A percentile compares a stretch with the other conserved stretches of the same genome.
phyloP scores from a whole-genome alignment of 2,888 invertebrate genomes.

The Harmothoe impar region DNA sequence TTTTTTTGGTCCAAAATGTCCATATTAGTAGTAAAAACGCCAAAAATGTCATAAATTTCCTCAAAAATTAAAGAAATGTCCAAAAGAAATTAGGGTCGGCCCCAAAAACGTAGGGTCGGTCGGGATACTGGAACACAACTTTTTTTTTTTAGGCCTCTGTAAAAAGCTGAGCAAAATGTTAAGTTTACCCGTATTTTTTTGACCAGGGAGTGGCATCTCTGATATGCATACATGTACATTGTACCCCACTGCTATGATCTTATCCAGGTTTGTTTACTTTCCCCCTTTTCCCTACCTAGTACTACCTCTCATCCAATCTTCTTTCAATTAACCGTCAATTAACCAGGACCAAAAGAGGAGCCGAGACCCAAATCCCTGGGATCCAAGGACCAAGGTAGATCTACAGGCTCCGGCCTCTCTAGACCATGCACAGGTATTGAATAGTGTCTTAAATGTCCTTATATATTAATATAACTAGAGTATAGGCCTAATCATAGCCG shows the following conservation, averaged over 20 bases:
- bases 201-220: too few relatives aligned
- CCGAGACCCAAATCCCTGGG: neutral
- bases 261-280: neutral
- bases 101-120: too few relatives aligned
- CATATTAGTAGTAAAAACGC: too few relatives aligned
- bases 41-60: too few relatives aligned
- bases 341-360: neutral
- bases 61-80: too few relatives aligned
- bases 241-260: neutral
- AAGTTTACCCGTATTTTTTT: too few relatives aligned
- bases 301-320: neutral
- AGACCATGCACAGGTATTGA: slow-evolving; percentile 14
- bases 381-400: neutral
- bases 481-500: too few relatives aligned
- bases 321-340: neutral
- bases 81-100: too few relatives aligned
- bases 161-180: too few relatives aligned
- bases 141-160: too few relatives aligned
- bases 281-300: neutral
- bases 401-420: slow-evolving; percentile 1
- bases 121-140: too few relatives aligned
- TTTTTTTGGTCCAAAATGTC: too few relatives aligned
- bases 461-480: neutral
- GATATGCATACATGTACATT: slow-evolving; percentile 10
- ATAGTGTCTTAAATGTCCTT: neutral